Evolutionary conservation across 2,113 vertebrate species (phyloP), one percentile per base, ranked within the genome.

Genomic region (Coregonus clupeaformis): DNA sequence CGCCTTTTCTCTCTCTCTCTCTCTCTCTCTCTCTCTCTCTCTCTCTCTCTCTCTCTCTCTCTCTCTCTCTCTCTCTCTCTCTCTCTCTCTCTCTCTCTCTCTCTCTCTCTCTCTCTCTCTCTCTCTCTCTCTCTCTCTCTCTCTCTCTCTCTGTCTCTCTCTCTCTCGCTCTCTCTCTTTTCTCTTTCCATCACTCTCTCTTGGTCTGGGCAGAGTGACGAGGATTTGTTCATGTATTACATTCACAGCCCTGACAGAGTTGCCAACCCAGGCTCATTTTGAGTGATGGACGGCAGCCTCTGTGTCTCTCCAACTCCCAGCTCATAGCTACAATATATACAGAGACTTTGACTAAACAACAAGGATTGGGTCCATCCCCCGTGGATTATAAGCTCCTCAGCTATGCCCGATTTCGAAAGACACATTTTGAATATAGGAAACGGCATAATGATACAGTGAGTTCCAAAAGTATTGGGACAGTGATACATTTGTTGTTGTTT

Each of bases 371-470:
- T 4, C 18, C 49, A 5, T 14, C 69, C 70, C 52, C 55, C 9
- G 22, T 42, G 20, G 27, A 72, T n/a, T 72, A 36, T 16, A 36
- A 16, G 5, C 27, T 74, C 74, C 59, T 42, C 62, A 74, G 0
- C 29, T 14, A 60, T 36, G 29, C 42, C 63, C 27, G 4, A 68
- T 20, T 55, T 65, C 9, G 11, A 70, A 64, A 22, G 29, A 27
- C 20, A 18, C 18, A 22, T 67, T 77, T 57, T 70, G 2, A 60
- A 79, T 68, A 29, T 20, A 57, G 45, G 29, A 29, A 64, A 36
- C 32, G 24, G 11, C 65, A 49, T 59, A 3, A 36, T n/a, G n/a
- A n/a, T 55, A 52, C 36, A 11, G 36, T 42, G 36, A 42, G 36
- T 2, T 42, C 36, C 9, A 42, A 42, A 11, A 3, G 36, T 42